phyloP scores from a whole-genome alignment of 2,888 invertebrate genomes.

The Heliconius aoede region DNA sequence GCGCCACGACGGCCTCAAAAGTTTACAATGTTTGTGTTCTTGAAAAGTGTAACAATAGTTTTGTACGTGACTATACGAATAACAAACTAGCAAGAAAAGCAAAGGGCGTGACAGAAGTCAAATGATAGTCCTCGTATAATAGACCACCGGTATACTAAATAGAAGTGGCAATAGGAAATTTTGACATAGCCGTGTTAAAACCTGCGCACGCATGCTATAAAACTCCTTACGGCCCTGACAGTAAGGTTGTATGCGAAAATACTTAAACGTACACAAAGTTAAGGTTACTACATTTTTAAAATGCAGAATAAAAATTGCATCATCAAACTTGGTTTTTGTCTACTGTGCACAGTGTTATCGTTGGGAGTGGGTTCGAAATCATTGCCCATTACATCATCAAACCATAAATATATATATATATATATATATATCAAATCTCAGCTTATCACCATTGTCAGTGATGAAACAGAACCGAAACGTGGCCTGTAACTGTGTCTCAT shows the following conservation, averaged over 20 bases:
- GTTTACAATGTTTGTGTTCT: no score
- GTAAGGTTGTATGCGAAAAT: constrained; percentile 41
- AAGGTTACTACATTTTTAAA: constrained; percentile 41
- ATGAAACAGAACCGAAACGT: no score
- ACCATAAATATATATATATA: no score
- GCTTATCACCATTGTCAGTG: no score
- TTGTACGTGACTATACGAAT: background rate
- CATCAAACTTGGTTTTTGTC: constrained; percentile 40
- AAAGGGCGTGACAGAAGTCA: background rate
- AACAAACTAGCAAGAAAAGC: no score
- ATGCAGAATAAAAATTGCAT: constrained; percentile 48
- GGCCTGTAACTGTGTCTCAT: no score
- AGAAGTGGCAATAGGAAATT: constrained; percentile 18
- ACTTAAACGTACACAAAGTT: constrained; percentile 45
- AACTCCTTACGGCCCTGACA: constrained; percentile 36
- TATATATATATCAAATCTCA: no score
- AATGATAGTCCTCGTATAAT: background rate
- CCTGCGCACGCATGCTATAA: constrained; percentile 37
- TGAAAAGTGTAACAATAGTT: no score
- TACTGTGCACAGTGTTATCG: background rate
- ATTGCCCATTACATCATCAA: no score
- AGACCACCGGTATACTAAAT: background rate
- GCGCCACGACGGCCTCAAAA: no score
- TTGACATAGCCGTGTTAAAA: constrained; percentile 21
- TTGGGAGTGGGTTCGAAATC: no score